A percentile compares a stretch with the other conserved stretches of the same genome.
Conservation (phyloP, 2,888 invertebrate species). For the Atrina japonica region DNA sequence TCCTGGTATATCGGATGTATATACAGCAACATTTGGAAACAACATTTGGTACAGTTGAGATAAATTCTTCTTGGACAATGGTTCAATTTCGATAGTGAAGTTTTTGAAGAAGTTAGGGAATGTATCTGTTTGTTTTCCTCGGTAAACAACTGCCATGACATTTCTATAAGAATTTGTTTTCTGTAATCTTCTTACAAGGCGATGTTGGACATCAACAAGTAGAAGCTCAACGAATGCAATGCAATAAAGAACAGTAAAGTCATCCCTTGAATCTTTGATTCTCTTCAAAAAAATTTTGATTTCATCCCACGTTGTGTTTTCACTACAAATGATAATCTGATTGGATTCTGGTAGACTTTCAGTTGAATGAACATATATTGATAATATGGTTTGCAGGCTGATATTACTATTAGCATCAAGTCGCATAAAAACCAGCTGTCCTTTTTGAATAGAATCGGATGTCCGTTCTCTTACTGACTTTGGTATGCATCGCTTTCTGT, state of each 20-base stretch:
- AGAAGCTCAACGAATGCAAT: constrained; percentile 58
- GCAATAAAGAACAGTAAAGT: constrained; percentile 44
- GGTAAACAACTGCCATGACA: constrained; percentile 53
- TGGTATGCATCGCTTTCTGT: too few relatives aligned
- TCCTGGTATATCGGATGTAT: constrained; percentile 57
- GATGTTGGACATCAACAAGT: constrained; percentile 52
- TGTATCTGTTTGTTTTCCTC: constrained; percentile 53
- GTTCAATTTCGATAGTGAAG: constrained; percentile 13
- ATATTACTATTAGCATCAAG: constrained; percentile 52
- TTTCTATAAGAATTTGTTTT: constrained; percentile 14
- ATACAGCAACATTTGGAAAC: constrained; percentile 41
- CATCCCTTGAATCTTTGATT: constrained; percentile 46
- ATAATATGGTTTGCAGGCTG: constrained; percentile 52
- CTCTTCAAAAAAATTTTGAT: constrained; percentile 54
- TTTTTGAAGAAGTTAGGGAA: constrained; percentile 49
- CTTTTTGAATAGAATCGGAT: constrained; percentile 50
- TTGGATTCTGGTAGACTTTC: constrained; percentile 53
- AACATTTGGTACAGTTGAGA: constrained; percentile 6
- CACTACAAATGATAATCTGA: constrained; percentile 58
- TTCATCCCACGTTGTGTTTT: constrained; percentile 57
- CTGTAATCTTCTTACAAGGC: constrained; percentile 48
- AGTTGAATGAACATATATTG: constrained; percentile 52
- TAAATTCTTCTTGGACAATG: constrained; percentile 25
- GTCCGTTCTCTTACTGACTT: constrained; percentile 29
- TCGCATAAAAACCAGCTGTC: constrained; percentile 47